phyloP scores from a whole-genome alignment of 2,113 vertebrate species.

The Raphicerus campestris region DNA sequence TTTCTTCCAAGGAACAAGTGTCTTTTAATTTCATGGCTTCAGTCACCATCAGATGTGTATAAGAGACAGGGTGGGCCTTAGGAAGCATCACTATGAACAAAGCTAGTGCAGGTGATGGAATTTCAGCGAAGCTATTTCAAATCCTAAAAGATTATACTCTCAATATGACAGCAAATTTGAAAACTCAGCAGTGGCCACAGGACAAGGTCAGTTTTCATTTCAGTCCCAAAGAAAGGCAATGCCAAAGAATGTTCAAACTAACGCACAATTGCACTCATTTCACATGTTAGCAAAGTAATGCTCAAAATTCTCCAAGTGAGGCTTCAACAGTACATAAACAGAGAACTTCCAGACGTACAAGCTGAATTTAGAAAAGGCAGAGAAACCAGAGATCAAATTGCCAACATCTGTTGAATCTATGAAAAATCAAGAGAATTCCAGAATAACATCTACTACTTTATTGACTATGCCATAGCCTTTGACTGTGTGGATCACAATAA shows the following conservation, averaged over 20 bases:
- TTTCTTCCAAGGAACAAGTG: not conserved
- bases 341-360: not conserved
- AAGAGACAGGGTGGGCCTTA: not conserved
- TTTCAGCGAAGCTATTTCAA: not conserved
- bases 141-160: not conserved
- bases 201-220: not conserved
- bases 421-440: not conserved
- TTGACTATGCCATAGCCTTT: not conserved
- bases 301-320: not conserved
- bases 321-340: not conserved
- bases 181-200: not conserved
- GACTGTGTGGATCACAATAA: not conserved
- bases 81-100: not conserved
- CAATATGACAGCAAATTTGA: not conserved
- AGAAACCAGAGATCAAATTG: not conserved
- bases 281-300: not conserved
- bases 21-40: not conserved
- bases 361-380: not conserved
- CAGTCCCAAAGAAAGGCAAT: not conserved
- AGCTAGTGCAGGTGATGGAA: not conserved
- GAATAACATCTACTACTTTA: not conserved
- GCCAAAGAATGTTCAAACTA: not conserved
- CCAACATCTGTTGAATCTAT: not conserved
- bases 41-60: no score
- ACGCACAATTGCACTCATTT: not conserved